phyloP scores from a whole-genome alignment of 2,888 invertebrate species.

The Stomorhina lunata region DNA sequence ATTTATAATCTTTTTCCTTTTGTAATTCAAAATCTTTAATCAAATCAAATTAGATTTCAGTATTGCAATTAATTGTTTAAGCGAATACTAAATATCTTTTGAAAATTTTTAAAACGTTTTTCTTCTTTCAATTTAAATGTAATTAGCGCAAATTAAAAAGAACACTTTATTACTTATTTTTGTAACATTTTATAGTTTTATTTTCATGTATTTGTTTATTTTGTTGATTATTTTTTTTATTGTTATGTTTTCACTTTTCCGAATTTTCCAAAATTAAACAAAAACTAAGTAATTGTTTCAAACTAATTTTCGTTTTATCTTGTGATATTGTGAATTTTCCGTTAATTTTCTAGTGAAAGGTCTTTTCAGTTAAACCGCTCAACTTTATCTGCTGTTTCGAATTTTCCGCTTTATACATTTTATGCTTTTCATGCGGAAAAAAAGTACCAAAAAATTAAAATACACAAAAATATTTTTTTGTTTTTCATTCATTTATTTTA shows the following conservation, averaged over 20 bases:
- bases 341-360: not conserved
- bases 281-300: not conserved
- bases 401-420: slow-evolving; percentile 60
- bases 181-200: not conserved
- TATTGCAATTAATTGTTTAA: not conserved
- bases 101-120: not conserved
- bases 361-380: slow-evolving; percentile 49
- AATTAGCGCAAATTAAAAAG: not conserved
- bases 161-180: slow-evolving; percentile 1
- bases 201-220: slow-evolving; percentile 4
- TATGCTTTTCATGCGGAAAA: slow-evolving; percentile 48
- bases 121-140: not conserved
- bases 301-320: not conserved
- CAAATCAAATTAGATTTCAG: no score
- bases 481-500: slow-evolving; percentile 41
- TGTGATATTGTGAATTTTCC: not conserved
- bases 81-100: not conserved
- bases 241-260: slow-evolving; percentile 16
- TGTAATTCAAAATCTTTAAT: not conserved
- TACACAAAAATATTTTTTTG: not conserved
- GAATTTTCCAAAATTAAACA: not conserved
- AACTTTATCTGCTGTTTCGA: slow-evolving; percentile 56
- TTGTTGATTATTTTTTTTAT: slow-evolving; percentile 16
- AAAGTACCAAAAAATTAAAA: slow-evolving; percentile 12
- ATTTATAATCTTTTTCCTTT: not conserved